Evolutionary conservation across 1,140 invertebrate species (phyloP), one percentile per base, ranked within the genome.

Genomic region (Uloborus diversus): DNA sequence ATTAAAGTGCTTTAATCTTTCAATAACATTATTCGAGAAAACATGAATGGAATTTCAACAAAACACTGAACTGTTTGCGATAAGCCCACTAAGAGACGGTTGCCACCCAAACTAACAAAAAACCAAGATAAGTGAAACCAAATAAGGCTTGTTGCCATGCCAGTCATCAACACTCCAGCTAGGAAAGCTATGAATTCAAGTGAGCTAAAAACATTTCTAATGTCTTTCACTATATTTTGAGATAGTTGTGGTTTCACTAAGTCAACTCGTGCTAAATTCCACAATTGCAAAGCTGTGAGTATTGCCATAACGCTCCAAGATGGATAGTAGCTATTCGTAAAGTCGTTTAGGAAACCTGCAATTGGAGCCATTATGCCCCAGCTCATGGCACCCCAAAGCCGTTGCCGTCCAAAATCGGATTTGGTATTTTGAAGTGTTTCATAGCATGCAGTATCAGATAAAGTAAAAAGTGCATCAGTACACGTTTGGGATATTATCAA

Each of bases 11-110:
- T 61, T 61, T 0, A 76, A 3, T 27, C 57, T 65, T n/a, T 49
- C n/a, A 3, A 65, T 76, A 17, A 76, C 17, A 59, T 61, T 53
- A 4, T 32, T 47, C 4, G 71, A 76, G 23, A 64, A 76, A 76
- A 76, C 71, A 76, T 76, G 47, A 76, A 64, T 0, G 71, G 71
- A 17, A 76, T 64, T 0, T 47, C 96, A 23, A 91, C 87, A 82
- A 96, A 92, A 82, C 92, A 94, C 85, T 95, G 93, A 57, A 96
- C 89, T 2, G 91, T 91, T 83, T 92, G 91, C 2, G 91, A 90
- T 0, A 92, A 83, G 0, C 95, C 96, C 86, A 96, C 91, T 1
- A 97, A 85, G 0, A 94, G 92, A 86, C 96, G 79, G 37, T 61
- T 66, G 5, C 27, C 81, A 23, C 70, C 81, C 23, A 83, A 75